phyloP scores from a whole-genome alignment of 1,140 invertebrate species.

The Drosophila pandora region DNA sequence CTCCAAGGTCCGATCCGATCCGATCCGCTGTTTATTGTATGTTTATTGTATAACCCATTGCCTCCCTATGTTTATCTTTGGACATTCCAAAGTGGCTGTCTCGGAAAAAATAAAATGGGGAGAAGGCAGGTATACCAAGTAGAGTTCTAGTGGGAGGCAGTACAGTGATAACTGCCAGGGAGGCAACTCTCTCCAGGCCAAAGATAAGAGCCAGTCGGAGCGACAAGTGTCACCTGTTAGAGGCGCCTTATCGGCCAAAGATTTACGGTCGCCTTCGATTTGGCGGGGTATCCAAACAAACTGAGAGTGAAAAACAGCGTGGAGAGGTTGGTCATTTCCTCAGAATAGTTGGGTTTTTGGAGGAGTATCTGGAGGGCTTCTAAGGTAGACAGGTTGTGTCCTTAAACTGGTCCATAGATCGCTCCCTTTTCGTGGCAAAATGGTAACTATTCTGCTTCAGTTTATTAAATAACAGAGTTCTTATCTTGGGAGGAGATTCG shows the following conservation, averaged over 20 bases:
- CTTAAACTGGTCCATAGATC: no score
- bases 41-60: conserved; percentile 62
- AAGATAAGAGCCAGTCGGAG: neutral
- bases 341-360: no score
- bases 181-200: neutral
- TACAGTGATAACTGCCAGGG: neutral
- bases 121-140: no score
- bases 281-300: conserved; percentile 1
- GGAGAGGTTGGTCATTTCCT: neutral
- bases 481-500: no score
- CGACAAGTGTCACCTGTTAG: conserved; percentile 1
- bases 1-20: conserved; percentile 39
- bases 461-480: no score
- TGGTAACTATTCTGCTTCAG: no score
- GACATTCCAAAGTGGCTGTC: conserved; percentile 51
- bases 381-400: no score
- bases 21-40: neutral
- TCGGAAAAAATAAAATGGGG: conserved; percentile 10
- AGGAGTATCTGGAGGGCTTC: neutral
- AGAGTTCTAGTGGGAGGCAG: neutral
- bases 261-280: conserved; percentile 2
- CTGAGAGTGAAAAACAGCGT: neutral
- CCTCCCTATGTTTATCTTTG: conserved; percentile 66
- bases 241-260: neutral
- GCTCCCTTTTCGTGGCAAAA: no score